Percentiles rank a stretch among this genome's conserved stretches.
phyloP scores from a whole-genome alignment of 1,140 invertebrate species.

The Aphelenchoides besseyi region DNA sequence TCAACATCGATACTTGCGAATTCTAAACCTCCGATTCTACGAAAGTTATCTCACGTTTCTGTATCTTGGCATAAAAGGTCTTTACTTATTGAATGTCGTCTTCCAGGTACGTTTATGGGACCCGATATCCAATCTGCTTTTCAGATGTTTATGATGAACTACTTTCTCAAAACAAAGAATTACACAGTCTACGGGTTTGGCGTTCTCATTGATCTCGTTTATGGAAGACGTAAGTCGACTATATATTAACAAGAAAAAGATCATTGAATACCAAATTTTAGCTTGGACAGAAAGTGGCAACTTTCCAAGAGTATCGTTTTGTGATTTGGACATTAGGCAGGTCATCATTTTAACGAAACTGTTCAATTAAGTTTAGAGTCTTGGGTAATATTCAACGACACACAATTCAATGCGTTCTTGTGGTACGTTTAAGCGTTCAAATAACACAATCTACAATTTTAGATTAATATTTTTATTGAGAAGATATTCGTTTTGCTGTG shows the following conservation, averaged over 20 bases:
- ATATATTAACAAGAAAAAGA: background rate
- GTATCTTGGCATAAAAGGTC: conserved; percentile 55
- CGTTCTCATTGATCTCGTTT: conserved; percentile 53
- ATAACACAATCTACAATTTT: too few relatives aligned
- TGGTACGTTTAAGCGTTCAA: too few relatives aligned
- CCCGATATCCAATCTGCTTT: conserved; percentile 21
- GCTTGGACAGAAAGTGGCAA: conserved; percentile 63
- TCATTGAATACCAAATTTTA: conserved; percentile 36
- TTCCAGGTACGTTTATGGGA: conserved; percentile 43
- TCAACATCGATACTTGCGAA: conserved; percentile 47
- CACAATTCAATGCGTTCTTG: conserved; percentile 64
- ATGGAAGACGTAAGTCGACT: conserved; percentile 50
- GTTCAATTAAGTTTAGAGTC: conserved; percentile 6
- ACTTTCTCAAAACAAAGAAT: conserved; percentile 65
- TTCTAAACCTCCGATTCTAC: conserved; percentile 59
- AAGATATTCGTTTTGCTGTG: conserved; percentile 66
- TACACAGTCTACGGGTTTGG: conserved; percentile 63
- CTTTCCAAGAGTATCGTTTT: conserved; percentile 63
- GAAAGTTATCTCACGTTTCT: conserved; percentile 60
- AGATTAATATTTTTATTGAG: conserved; percentile 65
- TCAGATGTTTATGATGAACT: conserved; percentile 66
- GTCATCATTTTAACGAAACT: conserved; percentile 59
- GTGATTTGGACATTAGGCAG: conserved; percentile 67
- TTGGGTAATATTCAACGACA: conserved; percentile 63
- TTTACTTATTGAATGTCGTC: conserved; percentile 58